phyloP scores from a whole-genome alignment of 2,797 vertebrate genomes.

The Cirrhinus molitorella region DNA sequence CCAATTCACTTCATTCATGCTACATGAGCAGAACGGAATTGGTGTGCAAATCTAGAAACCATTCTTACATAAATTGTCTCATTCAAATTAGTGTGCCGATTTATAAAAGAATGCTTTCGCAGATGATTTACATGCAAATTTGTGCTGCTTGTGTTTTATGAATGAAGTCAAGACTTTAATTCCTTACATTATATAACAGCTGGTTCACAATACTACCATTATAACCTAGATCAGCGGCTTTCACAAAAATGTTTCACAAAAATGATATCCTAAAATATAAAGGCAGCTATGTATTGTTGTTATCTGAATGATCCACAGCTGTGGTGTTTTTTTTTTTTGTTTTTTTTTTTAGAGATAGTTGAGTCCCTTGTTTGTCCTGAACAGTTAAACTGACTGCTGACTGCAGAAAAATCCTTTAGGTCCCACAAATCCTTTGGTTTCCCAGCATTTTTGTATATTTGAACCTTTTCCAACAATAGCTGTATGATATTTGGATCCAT shows the following conservation, averaged over 20 bases:
- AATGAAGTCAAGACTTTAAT: neutral
- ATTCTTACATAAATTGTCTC: neutral
- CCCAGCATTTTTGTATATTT: no score
- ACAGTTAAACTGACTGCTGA: no score
- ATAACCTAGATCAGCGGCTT: neutral
- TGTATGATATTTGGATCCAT: no score
- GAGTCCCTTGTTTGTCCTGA: no score
- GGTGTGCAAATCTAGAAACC: neutral
- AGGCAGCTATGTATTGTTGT: neutral
- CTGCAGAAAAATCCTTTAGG: no score
- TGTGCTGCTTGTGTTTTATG: neutral
- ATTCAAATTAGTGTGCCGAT: neutral
- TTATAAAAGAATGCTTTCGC: neutral
- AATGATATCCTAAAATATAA: neutral
- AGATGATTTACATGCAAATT: conserved; percentile 24
- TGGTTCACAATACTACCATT: neutral
- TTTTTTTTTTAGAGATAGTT: no score
- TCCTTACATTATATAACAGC: neutral
- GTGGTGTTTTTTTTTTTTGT: no score
- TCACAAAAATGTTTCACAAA: neutral
- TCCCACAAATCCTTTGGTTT: no score
- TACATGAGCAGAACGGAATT: conserved; percentile 7
- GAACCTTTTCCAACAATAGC: no score
- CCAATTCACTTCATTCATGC: neutral
- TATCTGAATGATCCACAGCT: no score